Base-by-base conservation (phyloP, 2,888 invertebrate genomes). In the Elgonia sp. region DNA sequence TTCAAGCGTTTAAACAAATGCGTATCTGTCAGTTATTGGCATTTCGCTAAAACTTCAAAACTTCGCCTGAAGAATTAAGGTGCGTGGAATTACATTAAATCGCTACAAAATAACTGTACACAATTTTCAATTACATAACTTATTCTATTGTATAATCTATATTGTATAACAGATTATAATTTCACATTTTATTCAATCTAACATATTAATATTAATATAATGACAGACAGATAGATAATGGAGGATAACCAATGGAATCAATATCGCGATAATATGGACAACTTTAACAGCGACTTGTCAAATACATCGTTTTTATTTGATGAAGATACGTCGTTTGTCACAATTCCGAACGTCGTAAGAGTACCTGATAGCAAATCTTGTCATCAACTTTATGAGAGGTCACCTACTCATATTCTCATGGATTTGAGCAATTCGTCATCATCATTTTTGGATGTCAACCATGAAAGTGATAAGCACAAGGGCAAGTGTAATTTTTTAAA, bases 291-390 rank as follows among this genome's bases (percentile, higher is more conserved):
- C 20, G 57, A 57, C 20, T 57, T 57, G 7, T 57, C 57, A 57
- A 57, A 57, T n/a, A 16, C 20, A 57, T 57, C 57, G 57, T 57
- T 57, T 57, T n/a, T 57, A 57, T n/a, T 57, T 20, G 57, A 57
- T 20, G 57, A 20, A 57, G n/a, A 57, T 57, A 42, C 42, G 42
- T 42, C 42, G 42, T 42, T 42, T 42, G 42, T 42, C 42, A 42
- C 57, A 57, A 16, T 20, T 57, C 57, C 57, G 57, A 57, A 57
- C 57, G n/a, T 57, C 57, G 57, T 57, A 57, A 57, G n/a, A 57
- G 57, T 57, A n/a, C 57, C 57, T 8, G 57, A 57, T 57, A 57
- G n/a, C n/a, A 20, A 57, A 57, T n/a, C 9, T 16, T n/a, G n/a
- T 57, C n/a, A 57, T 57, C 9, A 57, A 16, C n/a, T 57, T 6